phyloP scores from a whole-genome alignment of 2,888 invertebrate genomes.

The Lottia scabra region DNA sequence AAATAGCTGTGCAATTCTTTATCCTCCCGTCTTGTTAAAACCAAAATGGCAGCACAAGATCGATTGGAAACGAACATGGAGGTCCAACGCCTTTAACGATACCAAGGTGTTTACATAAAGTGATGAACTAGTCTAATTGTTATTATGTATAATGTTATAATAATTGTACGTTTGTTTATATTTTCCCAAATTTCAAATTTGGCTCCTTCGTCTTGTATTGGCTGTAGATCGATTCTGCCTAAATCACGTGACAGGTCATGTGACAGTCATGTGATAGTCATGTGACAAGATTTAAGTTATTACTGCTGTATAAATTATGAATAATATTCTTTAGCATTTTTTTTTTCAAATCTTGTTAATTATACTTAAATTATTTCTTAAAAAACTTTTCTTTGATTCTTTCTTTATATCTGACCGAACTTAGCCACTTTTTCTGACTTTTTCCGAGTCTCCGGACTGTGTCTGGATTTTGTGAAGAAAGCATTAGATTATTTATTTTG shows the following conservation, averaged over 20 bases:
- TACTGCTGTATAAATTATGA: conserved; percentile 3
- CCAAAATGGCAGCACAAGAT: conserved; percentile 3
- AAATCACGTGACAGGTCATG: not conserved
- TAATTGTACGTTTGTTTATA: not conserved
- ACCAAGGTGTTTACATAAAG: not conserved
- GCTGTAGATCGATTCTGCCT: not conserved
- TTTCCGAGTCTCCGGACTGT: no score
- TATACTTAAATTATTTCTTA: not conserved
- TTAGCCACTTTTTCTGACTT: no score
- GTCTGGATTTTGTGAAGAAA: no score
- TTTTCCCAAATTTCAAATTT: conserved; percentile 1
- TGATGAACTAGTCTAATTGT: conserved; percentile 1
- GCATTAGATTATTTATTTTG: no score
- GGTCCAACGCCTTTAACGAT: not conserved
- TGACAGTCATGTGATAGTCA: not conserved
- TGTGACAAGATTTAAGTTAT: not conserved
- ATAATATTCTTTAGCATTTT: not conserved
- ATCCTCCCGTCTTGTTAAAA: conserved; percentile 6
- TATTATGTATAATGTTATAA: not conserved
- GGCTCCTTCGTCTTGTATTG: not conserved
- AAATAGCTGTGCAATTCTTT: not conserved
- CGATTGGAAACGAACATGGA: not conserved
- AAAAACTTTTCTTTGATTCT: not conserved
- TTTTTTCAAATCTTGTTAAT: not conserved
- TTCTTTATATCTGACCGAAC: not conserved